A percentile compares a stretch with the other conserved stretches of the same genome.
phyloP scores from a whole-genome alignment of 2,113 vertebrate genomes.

The Rutilus rutilus region DNA sequence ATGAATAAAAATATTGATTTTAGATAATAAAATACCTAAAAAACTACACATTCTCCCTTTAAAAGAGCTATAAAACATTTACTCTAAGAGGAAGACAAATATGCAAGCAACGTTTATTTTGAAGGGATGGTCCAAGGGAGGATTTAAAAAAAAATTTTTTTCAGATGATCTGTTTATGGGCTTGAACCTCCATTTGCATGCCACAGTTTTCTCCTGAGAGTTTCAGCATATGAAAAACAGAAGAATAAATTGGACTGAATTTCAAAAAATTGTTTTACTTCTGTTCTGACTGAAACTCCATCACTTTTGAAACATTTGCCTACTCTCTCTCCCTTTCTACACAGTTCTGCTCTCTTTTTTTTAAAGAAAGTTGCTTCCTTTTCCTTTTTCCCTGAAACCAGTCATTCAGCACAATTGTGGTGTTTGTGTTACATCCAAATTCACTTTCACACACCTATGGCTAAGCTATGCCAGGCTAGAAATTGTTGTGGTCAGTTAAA shows the following conservation, averaged over 20 bases:
- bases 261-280: background rate
- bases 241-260: background rate
- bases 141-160: background rate
- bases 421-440: background rate
- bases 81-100: background rate
- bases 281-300: background rate
- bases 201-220: background rate
- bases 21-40: too few relatives aligned
- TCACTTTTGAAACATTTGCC: background rate
- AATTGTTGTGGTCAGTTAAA: background rate
- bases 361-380: background rate
- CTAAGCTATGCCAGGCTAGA: background rate
- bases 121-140: background rate
- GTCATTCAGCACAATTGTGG: background rate
- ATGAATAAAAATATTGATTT: too few relatives aligned
- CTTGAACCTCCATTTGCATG: background rate
- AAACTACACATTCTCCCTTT: too few relatives aligned
- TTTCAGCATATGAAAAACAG: background rate
- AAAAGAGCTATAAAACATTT: background rate
- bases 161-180: background rate
- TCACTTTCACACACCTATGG: background rate
- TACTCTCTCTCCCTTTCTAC: background rate
- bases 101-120: conserved; percentile 7
- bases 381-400: background rate
- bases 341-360: background rate